Conservation (phyloP, 2,113 vertebrate genomes). For the Ptilorrhoa leucosticta region DNA sequence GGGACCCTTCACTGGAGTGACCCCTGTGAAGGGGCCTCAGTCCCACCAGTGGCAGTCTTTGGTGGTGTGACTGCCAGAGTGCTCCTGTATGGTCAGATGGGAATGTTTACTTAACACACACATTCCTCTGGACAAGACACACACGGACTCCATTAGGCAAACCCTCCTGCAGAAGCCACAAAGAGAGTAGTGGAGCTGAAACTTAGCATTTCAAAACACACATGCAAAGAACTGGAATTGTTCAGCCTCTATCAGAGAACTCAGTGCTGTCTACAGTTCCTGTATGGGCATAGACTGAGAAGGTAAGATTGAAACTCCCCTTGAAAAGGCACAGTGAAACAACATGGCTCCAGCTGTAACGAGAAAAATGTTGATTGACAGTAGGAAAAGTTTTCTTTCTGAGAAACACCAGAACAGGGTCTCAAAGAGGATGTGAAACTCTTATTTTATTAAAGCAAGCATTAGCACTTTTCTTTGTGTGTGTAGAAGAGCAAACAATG, state of each 20-base stretch:
- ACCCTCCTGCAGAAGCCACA: not conserved
- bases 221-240: not conserved
- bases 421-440: not conserved
- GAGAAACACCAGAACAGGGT: not conserved
- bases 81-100: not conserved
- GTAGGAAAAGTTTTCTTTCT: not conserved
- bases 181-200: not conserved
- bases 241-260: not conserved
- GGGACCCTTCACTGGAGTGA: not conserved
- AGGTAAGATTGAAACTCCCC: not conserved
- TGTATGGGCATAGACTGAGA: accelerated
- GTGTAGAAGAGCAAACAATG: not conserved
- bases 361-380: not conserved
- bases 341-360: not conserved
- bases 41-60: not conserved
- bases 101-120: not conserved
- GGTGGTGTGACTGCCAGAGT: not conserved
- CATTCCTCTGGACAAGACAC: not conserved
- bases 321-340: not conserved
- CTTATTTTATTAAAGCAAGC: not conserved
- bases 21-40: no score
- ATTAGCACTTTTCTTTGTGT: not conserved
- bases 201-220: not conserved
- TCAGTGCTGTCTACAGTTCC: not conserved
- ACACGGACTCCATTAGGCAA: not conserved